Evolutionary conservation across 1,140 invertebrate genomes (phyloP), one percentile per base, ranked within the genome.

Genomic region (Limonius californicus): DNA sequence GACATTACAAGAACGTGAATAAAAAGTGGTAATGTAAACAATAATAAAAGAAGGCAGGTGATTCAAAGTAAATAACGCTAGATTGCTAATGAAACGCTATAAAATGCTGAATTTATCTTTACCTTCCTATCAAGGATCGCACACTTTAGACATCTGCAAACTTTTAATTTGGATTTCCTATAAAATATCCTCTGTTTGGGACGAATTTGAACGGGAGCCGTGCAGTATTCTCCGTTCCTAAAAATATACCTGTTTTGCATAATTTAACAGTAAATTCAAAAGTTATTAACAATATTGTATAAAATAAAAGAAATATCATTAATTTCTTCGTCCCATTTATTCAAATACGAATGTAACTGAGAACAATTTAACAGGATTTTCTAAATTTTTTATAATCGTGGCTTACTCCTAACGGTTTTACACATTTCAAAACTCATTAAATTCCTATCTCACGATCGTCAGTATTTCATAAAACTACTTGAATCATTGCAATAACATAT

Each of bases 11-110:
- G 45, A 50, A 14, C n/a, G 19, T 8, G 15, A 6, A 50, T 6
- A 18, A 19, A 50, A 50, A 45, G 16, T 45, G 4, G 42, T 50
- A 50, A 21, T 50, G 16, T 21, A 50, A 50, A 50, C 45, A 50
- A 50, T 50, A 50, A 50, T 45, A 45, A 45, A 45, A 18, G 16
- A 7, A 21, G 20, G 45, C 45, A 50, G 45, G 16, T 50, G 45
- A 50, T 50, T 50, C n/a, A 50, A 50, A 50, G 16, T 14, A 45
- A 45, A 45, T 45, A 45, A 45, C 14, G 42, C 14, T 50, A 50
- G 45, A 19, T 50, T 50, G 14, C 14, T 50, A 50, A 50, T 50
- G 45, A 19, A 18, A 50, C 16, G 45, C 16, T 50, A 50, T 50
- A 50, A 50, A 19, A 50, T 12, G 45, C 15, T 50, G 7, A 12